Percentiles rank a stretch among this genome's conserved stretches.
These are phyloP conservation scores for Actinia equina DNA, from an alignment of 64 coral and sea anemone genomes.

Conservation along the genomic window DNA sequence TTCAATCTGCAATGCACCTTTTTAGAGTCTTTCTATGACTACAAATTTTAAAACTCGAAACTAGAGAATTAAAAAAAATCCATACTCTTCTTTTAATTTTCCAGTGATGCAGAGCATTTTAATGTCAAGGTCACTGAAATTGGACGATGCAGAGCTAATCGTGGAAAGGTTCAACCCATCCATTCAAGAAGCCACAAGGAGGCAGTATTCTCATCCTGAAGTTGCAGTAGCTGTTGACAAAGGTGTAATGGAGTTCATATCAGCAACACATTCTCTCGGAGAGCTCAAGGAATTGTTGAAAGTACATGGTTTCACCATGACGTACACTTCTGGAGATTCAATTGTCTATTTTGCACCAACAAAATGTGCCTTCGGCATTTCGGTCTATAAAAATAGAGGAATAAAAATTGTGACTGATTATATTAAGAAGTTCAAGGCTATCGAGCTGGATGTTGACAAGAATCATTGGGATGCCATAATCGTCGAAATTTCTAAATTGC, in stretches of 20 bases:
- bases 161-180: background rate
- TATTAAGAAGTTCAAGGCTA: background rate
- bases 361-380: background rate
- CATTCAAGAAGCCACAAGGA: background rate
- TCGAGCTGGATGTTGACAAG: background rate
- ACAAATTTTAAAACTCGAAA: too few relatives aligned
- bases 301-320: background rate
- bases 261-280: too few relatives aligned
- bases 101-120: background rate
- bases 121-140: background rate
- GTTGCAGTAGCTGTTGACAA: conserved; percentile 9
- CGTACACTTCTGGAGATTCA: background rate
- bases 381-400: background rate
- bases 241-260: conserved; percentile 9
- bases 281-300: background rate
- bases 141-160: background rate
- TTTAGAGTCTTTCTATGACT: too few relatives aligned
- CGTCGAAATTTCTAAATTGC: background rate
- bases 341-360: background rate
- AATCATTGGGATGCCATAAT: background rate
- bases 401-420: background rate
- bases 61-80: background rate
- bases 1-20: too few relatives aligned
- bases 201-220: background rate
- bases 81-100: background rate